Conservation (phyloP, 1,140 invertebrate genomes). For the Papilio helenus region DNA sequence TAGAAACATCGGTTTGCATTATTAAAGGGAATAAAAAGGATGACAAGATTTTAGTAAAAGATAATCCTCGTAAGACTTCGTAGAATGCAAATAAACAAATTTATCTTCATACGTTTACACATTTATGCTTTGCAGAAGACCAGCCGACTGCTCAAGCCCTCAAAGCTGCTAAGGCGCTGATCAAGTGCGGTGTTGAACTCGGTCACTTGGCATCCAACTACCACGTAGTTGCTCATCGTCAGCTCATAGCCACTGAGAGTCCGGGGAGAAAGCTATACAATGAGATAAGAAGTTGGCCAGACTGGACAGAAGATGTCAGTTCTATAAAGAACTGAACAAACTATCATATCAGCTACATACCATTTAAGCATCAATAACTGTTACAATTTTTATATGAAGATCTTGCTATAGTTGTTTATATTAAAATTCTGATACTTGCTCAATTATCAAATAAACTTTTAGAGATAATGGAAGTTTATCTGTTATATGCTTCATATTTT, state of each 20-base stretch:
- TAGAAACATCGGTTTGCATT: no score
- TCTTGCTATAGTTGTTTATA: not conserved
- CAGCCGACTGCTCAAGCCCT: conserved; percentile 83
- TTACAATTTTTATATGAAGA: not conserved
- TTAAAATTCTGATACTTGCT: not conserved
- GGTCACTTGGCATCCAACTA: conserved; percentile 84
- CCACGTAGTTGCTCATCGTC: conserved; percentile 85
- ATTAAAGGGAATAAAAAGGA: no score
- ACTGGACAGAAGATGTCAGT: conserved; percentile 72
- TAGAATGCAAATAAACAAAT: not conserved
- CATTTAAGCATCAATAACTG: not conserved
- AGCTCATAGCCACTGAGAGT: conserved; percentile 84
- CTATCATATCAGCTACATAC: not conserved
- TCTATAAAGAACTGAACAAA: conserved; percentile 49
- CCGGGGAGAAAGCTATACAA: conserved; percentile 86
- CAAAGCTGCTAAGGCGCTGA: conserved; percentile 83
- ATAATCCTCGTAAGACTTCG: not conserved
- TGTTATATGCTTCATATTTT: not conserved
- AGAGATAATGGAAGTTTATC: not conserved
- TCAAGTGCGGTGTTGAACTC: conserved; percentile 85
- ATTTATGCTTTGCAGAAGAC: conserved; percentile 76
- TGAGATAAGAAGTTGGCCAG: conserved; percentile 84
- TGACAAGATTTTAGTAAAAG: not conserved
- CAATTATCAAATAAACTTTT: not conserved
- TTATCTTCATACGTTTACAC: not conserved